Evolutionary conservation across 92 coral and sea anemone genomes (phyloP), one percentile per base, ranked within the genome.

Genomic region (Actinernus sp.): DNA sequence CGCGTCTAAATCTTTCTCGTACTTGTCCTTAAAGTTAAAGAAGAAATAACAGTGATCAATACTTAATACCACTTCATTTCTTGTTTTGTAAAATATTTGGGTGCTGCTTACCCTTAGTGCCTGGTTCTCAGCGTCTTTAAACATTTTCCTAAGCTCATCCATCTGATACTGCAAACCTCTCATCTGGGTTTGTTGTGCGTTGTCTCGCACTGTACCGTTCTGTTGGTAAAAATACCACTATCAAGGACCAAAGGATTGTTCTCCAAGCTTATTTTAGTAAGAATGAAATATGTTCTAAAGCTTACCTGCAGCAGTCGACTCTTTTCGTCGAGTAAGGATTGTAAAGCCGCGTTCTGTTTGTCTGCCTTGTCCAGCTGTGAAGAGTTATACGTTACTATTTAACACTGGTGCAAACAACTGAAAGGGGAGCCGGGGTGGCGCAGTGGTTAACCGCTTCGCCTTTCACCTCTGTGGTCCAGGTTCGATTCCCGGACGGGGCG

Each of bases 1-100:
- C 18, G 82, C 88, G 18, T 90, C 88, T 27, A 90, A 71, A 33
- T 90, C 96, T 57, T 81, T 86, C 21, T 79, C 88, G 14, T 73
- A 61, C 49, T 85, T 74, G 21, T 86, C 92, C 96, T 90, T 36
- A 0, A 6, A 24, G 39, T 1, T 14, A 11, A 39, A 31, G 16
- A 12, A 61, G 16, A 12, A 61, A 26, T 18, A 31, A 27, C 27
- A 45, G 52, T 9, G 41, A 7, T n/a, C n/a, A n/a, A n/a, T 36
- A 36, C 14, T 36, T 36, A 36, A 36, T 7, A n/a, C n/a, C n/a
- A n/a, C n/a, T 14, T 4, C 52, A 6, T 45, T 45, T 45, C 22
- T 7, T 45, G 10, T 7, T 45, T 45, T 17, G 21, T 6, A 6
- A 34, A 1, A 25, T 14, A 34, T 34, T 34, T 34, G 41, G 8